Base-by-base conservation (phyloP, 2,797 vertebrate genomes). In the Arnoldichthys spilopterus region DNA sequence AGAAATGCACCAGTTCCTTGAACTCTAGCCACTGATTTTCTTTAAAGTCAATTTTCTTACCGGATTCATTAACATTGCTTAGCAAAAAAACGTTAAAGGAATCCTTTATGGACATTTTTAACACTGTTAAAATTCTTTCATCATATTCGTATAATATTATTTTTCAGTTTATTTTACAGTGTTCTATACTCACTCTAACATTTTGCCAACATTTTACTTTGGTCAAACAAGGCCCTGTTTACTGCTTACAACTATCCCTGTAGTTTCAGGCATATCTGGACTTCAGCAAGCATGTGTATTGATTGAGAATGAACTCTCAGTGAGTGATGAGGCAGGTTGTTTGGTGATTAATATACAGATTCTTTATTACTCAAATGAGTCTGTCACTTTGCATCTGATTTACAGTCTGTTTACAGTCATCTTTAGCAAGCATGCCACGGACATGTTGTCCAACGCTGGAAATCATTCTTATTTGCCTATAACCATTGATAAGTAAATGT, bases 321-420 rank as follows among this genome's bases (percentile, higher is more conserved):
- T 85, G 61, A 87, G 88, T 86, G 90, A 86, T 89, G 87, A 81
- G 79, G 82, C 67, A 75, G 24, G 61, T 70, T 89, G 86, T 86
- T 90, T 88, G 89, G 87, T 89, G 91, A 93, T 91, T 91, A 87
- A 87, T 87, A 88, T 90, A 91, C 91, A 86, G 87, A 72, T 89
- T 88, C 67, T 77, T 87, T 79, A 87, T 91, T 93, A 91, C 94
- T 91, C 87, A 83, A 91, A 92, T 84, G 89, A 80, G 88, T 85
- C 86, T 86, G 88, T 88, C 91, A 89, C 88, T 91, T 86, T 90
- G 82, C 90, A 86, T 90, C 89, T 91, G 92, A 94, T 92, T 92
- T 90, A 93, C 89, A 91, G 84, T 80, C 86, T 84, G 87, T 87
- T 84, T 86, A 90, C 84, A 84, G 89, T 37, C 37, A 6, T 93